Conservation (phyloP, 2,797 vertebrate genomes). For the Clarias platycephalus region DNA sequence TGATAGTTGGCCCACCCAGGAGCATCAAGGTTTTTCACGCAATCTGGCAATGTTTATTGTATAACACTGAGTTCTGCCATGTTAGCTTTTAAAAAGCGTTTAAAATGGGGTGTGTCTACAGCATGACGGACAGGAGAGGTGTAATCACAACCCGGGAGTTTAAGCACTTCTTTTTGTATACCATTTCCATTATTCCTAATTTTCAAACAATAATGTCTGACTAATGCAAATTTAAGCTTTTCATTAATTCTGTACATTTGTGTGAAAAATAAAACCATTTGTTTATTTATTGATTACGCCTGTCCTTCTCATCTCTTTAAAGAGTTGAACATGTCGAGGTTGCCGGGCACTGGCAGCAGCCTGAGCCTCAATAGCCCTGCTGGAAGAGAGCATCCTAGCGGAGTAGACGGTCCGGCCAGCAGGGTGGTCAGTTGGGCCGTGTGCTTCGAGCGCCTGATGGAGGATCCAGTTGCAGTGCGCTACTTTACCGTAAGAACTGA, state of each 20-base stretch:
- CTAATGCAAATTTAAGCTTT: not conserved
- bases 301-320: not conserved
- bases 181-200: not conserved
- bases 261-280: not conserved
- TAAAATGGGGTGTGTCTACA: not conserved
- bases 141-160: not conserved
- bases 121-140: not conserved
- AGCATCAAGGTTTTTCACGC: no score
- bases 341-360: slow-evolving; percentile 70
- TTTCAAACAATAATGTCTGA: not conserved
- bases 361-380: slow-evolving; percentile 72
- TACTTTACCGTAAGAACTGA: slow-evolving; percentile 82
- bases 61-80: not conserved
- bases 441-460: slow-evolving; percentile 82
- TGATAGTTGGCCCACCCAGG: no score
- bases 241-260: not conserved
- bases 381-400: slow-evolving; percentile 44
- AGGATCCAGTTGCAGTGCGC: slow-evolving; percentile 76
- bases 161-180: not conserved
- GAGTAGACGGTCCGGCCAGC: slow-evolving; percentile 40
- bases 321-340: slow-evolving; percentile 77
- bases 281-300: no score
- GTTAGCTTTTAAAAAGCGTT: not conserved
- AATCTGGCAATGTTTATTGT: not conserved
- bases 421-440: slow-evolving; percentile 82